Evolutionary conservation across 2,113 vertebrate species (phyloP), one percentile per base, ranked within the genome.

Genomic region (Platycercus adscitus): DNA sequence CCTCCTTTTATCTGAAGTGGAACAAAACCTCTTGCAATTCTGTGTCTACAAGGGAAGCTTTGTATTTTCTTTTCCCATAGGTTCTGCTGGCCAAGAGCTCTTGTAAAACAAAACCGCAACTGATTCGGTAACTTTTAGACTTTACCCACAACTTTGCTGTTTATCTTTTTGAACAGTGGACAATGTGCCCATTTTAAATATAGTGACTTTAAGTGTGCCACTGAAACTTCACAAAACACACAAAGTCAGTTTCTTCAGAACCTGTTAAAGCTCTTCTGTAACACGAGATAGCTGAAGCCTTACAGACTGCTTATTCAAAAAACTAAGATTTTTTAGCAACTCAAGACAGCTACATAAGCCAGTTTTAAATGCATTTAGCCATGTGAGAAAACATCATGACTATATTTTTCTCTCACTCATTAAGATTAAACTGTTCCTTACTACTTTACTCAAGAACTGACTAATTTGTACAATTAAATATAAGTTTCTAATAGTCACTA

Each of bases 311-410:
- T 44, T 63, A 44, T n/a, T 44, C 0, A 21, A 39, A 65, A 37
- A 55, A 2, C 2, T 13, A 23, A 47, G 6, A 18, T 21, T 60
- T 72, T 72, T 80, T 21, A 50, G 61, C 15, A 80, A 29, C 33
- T 53, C 72, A 43, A 56, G 90, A 46, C 13, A 72, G 16, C 43
- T 86, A 10, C 10, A 43, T 13, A 60, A 86, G 75, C 7, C 37
- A 25, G 29, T 24, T 68, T 15, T 47, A 68, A 56, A 4, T 19
- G 35, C 13, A 7, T 29, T 63, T 41, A 76, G 16, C 2, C n/a
- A 11, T 0, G 9, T 41, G 19, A 85, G n/a, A 35, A 44, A 39
- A 77, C 16, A 3, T 6, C 0, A 3, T 0, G 8, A 50, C 37
- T 1, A 5, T 19, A 43, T 72, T 79, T 52, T 49, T n/a, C 35